Percentiles rank a stretch among this genome's conserved stretches.
phyloP scores from a whole-genome alignment of 1,140 invertebrate species.

The Antheraea mylitta region DNA sequence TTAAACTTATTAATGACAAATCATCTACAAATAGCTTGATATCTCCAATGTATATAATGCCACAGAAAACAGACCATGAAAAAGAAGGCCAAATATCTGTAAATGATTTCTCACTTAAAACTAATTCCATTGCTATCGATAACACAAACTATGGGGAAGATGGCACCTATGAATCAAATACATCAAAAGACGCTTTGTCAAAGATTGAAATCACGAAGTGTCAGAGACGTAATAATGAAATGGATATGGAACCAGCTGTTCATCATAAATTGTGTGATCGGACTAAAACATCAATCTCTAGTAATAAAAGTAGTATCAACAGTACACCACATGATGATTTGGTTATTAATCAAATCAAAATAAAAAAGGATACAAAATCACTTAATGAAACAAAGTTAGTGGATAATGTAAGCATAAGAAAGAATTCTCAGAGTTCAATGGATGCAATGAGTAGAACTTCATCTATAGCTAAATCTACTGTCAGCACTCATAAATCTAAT shows the following conservation, averaged over 20 bases:
- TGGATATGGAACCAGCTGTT: conserved; percentile 77
- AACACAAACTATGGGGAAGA: conserved; percentile 32
- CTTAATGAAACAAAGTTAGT: conserved; percentile 34
- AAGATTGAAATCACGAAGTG: conserved; percentile 14
- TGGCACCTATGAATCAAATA: neutral
- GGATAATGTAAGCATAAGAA: conserved; percentile 48
- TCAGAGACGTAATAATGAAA: conserved; percentile 49
- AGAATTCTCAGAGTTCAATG: conserved; percentile 72
- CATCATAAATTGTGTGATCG: conserved; percentile 81
- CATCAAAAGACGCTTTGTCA: neutral
- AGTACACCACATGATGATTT: conserved; percentile 55
- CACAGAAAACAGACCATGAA: conserved; percentile 33
- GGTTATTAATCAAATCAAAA: conserved; percentile 49
- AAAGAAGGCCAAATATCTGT: conserved; percentile 23
- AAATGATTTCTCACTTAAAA: conserved; percentile 25
- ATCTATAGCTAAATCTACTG: conserved; percentile 69
- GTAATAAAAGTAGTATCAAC: conserved; percentile 63
- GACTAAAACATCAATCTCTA: conserved; percentile 64
- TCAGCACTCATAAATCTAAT: conserved; percentile 70
- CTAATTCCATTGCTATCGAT: conserved; percentile 29
- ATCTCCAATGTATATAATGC: conserved; percentile 54
- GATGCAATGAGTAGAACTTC: conserved; percentile 71
- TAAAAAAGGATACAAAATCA: conserved; percentile 38
- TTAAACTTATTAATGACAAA: conserved; percentile 60
- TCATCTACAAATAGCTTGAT: conserved; percentile 36